Evolutionary conservation across 2,113 vertebrate species (phyloP).

Genomic region (Sceloporus undulatus): DNA sequence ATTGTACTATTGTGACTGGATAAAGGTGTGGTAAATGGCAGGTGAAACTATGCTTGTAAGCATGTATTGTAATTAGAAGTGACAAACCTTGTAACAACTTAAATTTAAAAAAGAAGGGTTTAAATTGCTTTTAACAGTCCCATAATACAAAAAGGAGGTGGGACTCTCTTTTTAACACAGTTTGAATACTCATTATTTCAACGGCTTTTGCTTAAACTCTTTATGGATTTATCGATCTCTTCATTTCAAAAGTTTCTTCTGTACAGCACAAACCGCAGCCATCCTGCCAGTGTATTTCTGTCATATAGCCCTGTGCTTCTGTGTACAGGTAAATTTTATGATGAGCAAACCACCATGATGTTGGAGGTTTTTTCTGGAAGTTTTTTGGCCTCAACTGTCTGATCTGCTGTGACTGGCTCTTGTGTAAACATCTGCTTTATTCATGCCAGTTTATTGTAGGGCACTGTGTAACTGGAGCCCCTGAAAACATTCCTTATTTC

Average conservation of each 20-base stretch:
- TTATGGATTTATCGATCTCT: not conserved
- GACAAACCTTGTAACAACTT: not conserved
- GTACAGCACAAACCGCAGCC: not conserved
- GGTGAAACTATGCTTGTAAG: too few species aligned
- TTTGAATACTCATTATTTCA: not conserved
- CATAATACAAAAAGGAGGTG: not conserved
- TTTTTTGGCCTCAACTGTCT: not conserved
- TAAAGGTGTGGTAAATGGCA: too few species aligned
- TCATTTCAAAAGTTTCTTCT: slow-evolving; percentile 16
- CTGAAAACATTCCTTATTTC: too few species aligned
- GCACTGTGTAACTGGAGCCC: too few species aligned
- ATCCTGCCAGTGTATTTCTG: slow-evolving; percentile 4
- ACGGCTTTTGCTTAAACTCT: slow-evolving; percentile 8
- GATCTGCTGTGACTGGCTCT: not conserved
- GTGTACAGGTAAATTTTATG: slow-evolving; percentile 10
- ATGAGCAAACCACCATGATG: not conserved
- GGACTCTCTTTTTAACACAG: not conserved
- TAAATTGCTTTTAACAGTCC: not conserved
- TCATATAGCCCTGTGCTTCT: not conserved
- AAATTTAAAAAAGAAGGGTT: not conserved
- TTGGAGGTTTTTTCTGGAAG: not conserved
- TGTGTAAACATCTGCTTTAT: too few species aligned
- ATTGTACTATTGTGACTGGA: too few species aligned
- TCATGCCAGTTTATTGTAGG: too few species aligned
- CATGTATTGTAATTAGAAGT: too few species aligned